Evolutionary conservation across 2,113 vertebrate species (phyloP).

Genomic region (Brienomyrus brachyistius): DNA sequence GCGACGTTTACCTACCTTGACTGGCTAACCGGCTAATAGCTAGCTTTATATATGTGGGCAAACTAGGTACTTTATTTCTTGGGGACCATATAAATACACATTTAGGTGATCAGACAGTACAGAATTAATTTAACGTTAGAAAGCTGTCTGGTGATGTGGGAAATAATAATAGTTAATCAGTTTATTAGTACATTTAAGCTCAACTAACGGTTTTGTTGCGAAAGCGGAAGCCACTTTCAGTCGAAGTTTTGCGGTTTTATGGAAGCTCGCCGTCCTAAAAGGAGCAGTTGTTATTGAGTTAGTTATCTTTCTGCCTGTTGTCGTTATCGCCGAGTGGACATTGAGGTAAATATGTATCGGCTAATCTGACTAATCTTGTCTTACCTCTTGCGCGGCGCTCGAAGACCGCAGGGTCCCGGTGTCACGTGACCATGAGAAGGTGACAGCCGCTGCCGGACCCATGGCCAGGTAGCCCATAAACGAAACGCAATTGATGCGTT

Average conservation of each 20-base stretch:
- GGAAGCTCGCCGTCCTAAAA: neutral
- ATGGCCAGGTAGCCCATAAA: slow-evolving; percentile 53
- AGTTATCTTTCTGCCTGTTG: neutral
- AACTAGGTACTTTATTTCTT: neutral
- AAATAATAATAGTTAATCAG: neutral
- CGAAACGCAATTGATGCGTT: neutral
- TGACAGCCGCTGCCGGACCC: slow-evolving; percentile 44
- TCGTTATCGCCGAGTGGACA: neutral
- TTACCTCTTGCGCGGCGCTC: neutral
- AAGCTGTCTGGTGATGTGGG: neutral
- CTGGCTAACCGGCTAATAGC: neutral
- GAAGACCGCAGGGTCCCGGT: slow-evolving; percentile 2
- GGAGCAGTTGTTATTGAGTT: neutral
- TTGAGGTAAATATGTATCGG: neutral
- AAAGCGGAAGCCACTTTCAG: neutral
- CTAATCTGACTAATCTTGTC: neutral
- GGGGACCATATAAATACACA: neutral
- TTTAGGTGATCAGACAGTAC: neutral
- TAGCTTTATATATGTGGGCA: neutral
- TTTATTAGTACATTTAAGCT: neutral
- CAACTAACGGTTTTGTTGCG: neutral
- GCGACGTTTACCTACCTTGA: neutral
- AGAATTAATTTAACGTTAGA: neutral
- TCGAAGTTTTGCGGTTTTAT: neutral
- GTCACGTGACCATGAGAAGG: slow-evolving; percentile 45